Percentiles rank a stretch among this genome's conserved stretches.
Conservation (phyloP, 2,888 invertebrate genomes). For the Lithophane semibrunnea region DNA sequence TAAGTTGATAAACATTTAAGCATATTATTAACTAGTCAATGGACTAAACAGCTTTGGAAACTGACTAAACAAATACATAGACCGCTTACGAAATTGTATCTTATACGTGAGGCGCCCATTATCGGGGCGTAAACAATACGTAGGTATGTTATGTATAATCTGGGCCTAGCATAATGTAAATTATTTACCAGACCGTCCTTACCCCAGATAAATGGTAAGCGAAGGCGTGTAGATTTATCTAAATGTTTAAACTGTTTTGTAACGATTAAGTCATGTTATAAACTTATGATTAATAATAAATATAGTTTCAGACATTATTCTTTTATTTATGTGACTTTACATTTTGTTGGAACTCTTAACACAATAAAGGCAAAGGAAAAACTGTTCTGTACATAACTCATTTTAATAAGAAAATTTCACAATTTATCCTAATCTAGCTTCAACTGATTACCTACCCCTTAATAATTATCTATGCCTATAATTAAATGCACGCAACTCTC, state of each 20-base stretch:
- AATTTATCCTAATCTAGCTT: conserved; percentile 55
- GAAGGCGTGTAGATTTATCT: conserved; percentile 86
- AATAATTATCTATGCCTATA: conserved; percentile 37
- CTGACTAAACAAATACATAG: conserved; percentile 64
- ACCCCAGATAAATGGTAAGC: conserved; percentile 87
- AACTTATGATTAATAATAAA: conserved; percentile 90
- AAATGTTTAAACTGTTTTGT: conserved; percentile 89
- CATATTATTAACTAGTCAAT: conserved; percentile 80
- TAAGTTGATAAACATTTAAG: conserved; percentile 74
- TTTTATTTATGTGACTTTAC: conserved; percentile 65
- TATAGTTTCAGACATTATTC: conserved; percentile 85
- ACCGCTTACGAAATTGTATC: conserved; percentile 70
- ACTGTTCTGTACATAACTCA: conserved; percentile 38
- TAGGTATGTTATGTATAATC: conserved; percentile 73
- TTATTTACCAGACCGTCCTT: conserved; percentile 89
- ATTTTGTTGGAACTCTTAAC: conserved; percentile 20
- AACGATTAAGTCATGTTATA: conserved; percentile 90
- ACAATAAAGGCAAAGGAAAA: conserved; percentile 36
- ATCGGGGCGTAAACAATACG: conserved; percentile 42
- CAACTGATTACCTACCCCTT: conserved; percentile 43
- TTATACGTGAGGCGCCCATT: conserved; percentile 49
- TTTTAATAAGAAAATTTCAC: conserved; percentile 55
- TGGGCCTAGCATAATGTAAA: conserved; percentile 89
- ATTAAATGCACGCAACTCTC: conserved; percentile 19
- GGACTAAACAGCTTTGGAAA: conserved; percentile 78